Conservation (phyloP, 2,797 vertebrate genomes). For the Ambastaia sidthimunki region DNA sequence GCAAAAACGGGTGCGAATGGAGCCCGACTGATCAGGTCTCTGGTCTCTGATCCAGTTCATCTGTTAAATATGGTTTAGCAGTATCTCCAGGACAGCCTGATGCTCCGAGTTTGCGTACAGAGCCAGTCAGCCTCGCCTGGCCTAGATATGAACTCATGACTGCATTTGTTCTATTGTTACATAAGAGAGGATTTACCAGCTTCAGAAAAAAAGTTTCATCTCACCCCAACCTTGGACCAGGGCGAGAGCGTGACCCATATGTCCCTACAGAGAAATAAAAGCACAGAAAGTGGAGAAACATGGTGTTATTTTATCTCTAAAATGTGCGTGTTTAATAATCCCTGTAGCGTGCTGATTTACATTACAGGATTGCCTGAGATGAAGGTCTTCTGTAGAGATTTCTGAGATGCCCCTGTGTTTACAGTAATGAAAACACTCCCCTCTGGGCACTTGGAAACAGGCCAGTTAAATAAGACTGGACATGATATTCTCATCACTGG, state of each 20-base stretch:
- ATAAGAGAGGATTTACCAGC: constrained; percentile 15
- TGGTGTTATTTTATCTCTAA: not conserved
- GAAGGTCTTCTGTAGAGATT: constrained; percentile 23
- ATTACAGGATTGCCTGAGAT: constrained; percentile 15
- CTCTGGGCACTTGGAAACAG: constrained; percentile 28
- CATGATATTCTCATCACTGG: constrained; percentile 35
- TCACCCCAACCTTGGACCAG: constrained; percentile 11
- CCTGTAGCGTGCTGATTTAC: constrained; percentile 31
- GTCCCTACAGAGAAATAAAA: constrained; percentile 29
- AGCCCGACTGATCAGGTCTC: not conserved
- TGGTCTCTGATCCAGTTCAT: not conserved
- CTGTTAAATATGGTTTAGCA: constrained; percentile 3
- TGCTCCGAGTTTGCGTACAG: constrained; percentile 1
- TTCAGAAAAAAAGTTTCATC: constrained; percentile 18
- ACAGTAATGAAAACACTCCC: constrained; percentile 46
- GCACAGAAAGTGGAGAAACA: constrained; percentile 1
- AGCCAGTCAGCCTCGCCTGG: not conserved
- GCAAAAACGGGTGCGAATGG: not conserved
- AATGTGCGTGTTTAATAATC: constrained; percentile 23
- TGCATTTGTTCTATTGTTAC: constrained; percentile 35
- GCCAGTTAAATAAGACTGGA: constrained; percentile 37
- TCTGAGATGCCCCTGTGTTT: constrained; percentile 40
- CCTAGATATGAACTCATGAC: constrained; percentile 36
- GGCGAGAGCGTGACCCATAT: not conserved
- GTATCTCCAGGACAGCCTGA: constrained; percentile 10